These are phyloP conservation scores for Temnothorax longispinosus DNA, from an alignment of 1,140 invertebrate genomes.

Conservation along the genomic window DNA sequence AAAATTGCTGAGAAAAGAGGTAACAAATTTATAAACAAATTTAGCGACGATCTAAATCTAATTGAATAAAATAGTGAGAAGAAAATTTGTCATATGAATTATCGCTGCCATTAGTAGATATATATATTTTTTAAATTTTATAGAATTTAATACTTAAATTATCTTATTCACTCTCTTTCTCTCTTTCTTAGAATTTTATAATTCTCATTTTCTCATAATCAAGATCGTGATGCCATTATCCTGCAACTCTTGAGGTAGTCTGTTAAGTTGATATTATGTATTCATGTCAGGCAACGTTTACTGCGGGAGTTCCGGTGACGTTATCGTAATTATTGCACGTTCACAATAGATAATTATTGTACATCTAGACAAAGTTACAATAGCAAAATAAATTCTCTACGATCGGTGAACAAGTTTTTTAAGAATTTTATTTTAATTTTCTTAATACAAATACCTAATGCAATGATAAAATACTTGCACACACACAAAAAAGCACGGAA, in stretches of 20 bases:
- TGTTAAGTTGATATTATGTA: neutral
- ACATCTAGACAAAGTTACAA: neutral
- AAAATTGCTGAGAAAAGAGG: neutral
- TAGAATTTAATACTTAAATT: neutral
- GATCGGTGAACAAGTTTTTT: neutral
- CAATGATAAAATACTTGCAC: neutral
- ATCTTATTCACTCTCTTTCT: neutral
- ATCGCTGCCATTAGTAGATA: no score
- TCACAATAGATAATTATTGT: neutral
- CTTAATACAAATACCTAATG: neutral
- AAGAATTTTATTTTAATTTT: neutral
- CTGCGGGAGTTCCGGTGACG: neutral
- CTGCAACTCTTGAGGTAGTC: slow-evolving; percentile 6
- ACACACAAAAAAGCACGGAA: neutral
- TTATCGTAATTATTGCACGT: slow-evolving; percentile 4
- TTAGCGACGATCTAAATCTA: neutral
- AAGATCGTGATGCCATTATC: slow-evolving; percentile 27
- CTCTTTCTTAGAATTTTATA: neutral
- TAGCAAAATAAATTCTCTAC: neutral
- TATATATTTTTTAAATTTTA: neutral
- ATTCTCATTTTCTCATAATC: neutral
- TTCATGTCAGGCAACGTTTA: slow-evolving; percentile 24
- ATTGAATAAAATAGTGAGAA: neutral
- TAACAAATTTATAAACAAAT: neutral
- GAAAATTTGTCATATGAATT: neutral